A percentile compares a stretch with the other conserved stretches of the same genome.
These are phyloP conservation scores for Drosophila greeni DNA, from an alignment of 2,888 invertebrate genomes.

Conservation along the genomic window DNA sequence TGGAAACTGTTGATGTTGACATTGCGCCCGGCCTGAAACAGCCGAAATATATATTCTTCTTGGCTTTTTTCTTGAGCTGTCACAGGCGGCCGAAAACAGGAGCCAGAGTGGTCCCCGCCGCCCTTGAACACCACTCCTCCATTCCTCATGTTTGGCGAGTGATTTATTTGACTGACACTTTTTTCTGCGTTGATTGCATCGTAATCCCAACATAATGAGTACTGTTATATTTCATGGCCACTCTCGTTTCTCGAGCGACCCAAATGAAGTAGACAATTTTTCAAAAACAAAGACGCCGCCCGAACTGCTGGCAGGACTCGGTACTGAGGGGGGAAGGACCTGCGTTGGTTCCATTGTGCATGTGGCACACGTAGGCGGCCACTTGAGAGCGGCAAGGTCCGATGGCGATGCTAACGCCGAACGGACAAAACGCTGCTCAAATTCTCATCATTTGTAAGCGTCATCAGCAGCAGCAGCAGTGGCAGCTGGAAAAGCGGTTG, in stretches of 20 bases:
- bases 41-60: constrained; percentile 60
- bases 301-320: constrained; percentile 26
- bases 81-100: constrained; percentile 34
- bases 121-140: constrained; percentile 32
- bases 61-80: constrained; percentile 49
- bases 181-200: constrained; percentile 76
- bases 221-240: constrained; percentile 74
- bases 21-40: constrained; percentile 53
- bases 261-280: constrained; percentile 74
- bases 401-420: constrained; percentile 14
- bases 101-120: constrained; percentile 18
- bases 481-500: constrained; percentile 14
- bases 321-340: constrained; percentile 9
- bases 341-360: constrained; percentile 55
- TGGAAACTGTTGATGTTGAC: constrained; percentile 62
- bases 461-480: constrained; percentile 42
- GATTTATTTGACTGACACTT: constrained; percentile 77
- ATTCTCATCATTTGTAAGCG: constrained; percentile 66
- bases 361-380: constrained; percentile 69
- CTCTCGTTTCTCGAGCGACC: constrained; percentile 55
- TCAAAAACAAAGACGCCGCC: constrained; percentile 67
- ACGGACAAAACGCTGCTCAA: constrained; percentile 54
- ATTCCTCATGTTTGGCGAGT: constrained; percentile 69
- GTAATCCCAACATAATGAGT: constrained; percentile 76
- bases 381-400: constrained; percentile 53